A percentile compares a stretch with the other conserved stretches of the same genome.
phyloP scores from a whole-genome alignment of 2,113 vertebrate species.

The Amphiprion ocellaris region DNA sequence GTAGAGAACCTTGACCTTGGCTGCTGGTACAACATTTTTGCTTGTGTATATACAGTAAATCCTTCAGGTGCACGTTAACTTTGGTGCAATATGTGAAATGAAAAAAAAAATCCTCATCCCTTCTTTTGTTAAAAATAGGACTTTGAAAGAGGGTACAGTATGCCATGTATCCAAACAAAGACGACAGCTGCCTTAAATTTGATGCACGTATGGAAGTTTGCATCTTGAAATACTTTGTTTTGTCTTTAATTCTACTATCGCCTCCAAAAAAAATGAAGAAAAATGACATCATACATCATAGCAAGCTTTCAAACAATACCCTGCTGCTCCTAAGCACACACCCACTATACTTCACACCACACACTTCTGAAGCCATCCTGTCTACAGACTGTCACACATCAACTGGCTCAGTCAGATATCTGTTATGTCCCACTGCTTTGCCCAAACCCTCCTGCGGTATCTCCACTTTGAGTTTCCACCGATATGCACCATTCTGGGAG shows the following conservation, averaged over 20 bases:
- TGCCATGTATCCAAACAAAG: too few species aligned
- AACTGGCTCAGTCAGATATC: slow-evolving; percentile 73
- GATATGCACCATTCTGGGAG: slow-evolving; percentile 45
- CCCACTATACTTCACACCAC: slow-evolving; percentile 45
- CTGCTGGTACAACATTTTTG: neutral
- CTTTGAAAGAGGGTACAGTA: too few species aligned
- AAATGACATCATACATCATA: slow-evolving; percentile 13
- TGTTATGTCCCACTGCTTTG: slow-evolving; percentile 62
- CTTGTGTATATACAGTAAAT: neutral
- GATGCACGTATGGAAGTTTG: neutral
- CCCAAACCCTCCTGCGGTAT: slow-evolving; percentile 63
- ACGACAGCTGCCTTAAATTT: neutral
- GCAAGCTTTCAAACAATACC: slow-evolving; percentile 49
- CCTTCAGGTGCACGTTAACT: neutral
- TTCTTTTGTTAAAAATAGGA: neutral
- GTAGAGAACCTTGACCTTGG: neutral
- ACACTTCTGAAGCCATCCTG: slow-evolving; percentile 60
- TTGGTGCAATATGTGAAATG: neutral
- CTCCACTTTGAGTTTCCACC: slow-evolving; percentile 59
- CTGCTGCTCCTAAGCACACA: slow-evolving; percentile 49
- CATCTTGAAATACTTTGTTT: neutral
- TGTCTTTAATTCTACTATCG: neutral
- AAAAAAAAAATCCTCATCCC: neutral
- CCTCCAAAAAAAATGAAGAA: neutral
- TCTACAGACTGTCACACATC: slow-evolving; percentile 74